Base-by-base conservation (phyloP, 2,113 vertebrate genomes). In the Calonectris borealis region DNA sequence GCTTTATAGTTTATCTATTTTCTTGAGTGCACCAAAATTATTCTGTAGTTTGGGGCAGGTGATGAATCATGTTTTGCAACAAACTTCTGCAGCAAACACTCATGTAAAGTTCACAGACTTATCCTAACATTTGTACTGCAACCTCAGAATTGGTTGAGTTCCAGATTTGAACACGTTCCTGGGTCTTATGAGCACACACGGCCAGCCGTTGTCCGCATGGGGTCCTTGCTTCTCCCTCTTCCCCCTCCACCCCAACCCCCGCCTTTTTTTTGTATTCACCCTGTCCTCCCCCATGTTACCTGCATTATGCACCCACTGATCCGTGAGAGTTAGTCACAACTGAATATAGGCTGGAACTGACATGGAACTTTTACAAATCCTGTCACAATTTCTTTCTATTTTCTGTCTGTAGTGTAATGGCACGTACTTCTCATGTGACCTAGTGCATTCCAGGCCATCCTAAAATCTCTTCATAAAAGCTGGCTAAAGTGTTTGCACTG, bases 171-270 rank as follows among this genome's bases (percentile, higher is more conserved):
- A 36, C 15, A 3, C 13, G n/a, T 29, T 82, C 4, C 36, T 21
- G 22, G 5, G 9, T 66, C 34, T 79, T 36, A 13, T 15, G 11
- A 58, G 19, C n/a, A 18, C 44, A 42, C 7, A 0, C 10, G n/a
- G 5, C 21, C 55, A 27, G 10, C 38, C 2, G 0, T 34, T 73
- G 32, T 22, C 42, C 3, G 1, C 18, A 27, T 19, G 17, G 10
- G 25, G 2, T 31, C 18, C 79, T 62, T 44, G 22, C 20, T 78
- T 61, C 86, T 34, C 31, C 38, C 16, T 8, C 44, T 17, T 3
- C 44, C 16, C 13, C 3, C 8, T 38, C 36, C 36, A 38, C 3
- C 4, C 4, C 2, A 6, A 5, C 42, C 3, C 16, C 26, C 10
- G 10, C 55, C 11, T 13, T 7, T 26, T 18, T 46, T 58, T 11